Evolutionary conservation across 92 coral and sea anemone species (phyloP), one percentile per base, ranked within the genome.

Genomic region (Meandrina meandrites): DNA sequence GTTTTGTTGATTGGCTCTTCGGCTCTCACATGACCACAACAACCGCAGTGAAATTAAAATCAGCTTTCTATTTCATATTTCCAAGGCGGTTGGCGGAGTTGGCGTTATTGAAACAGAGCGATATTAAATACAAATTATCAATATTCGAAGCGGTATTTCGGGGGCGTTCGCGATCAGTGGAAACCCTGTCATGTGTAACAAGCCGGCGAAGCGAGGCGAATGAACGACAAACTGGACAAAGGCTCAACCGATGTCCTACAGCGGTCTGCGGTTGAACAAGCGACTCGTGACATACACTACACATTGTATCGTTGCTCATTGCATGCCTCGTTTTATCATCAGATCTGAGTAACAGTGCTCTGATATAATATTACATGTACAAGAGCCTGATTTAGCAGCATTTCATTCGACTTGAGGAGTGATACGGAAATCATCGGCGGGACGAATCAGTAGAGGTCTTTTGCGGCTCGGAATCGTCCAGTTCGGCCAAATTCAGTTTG

Each of bases 401-500:
- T 77, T 77, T 77, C 42, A 48, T n/a, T 78, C 76, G 66, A 62
- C 62, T 37, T 42, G 66, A 31, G 36, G 81, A 28, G 27, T 37
- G 71, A 50, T 47, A 77, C 50, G 19, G 16, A 85, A 58, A 36
- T 85, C 82, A 17, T 48, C 88, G 32, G 68, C 13, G 37, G 35
- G 47, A 58, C 71, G 45, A 53, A 62, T 36, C 64, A 32, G 32
- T 76, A 51, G 70, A 19, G 50, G 30, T 10, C 79, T 72, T 71
- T 50, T 22, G 60, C 73, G 47, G 40, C 22, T 5, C 66, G 86
- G 93, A 90, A 79, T 84, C 86, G 92, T 84, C 76, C 90, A 85
- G 82, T 87, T 90, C 88, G 82, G 86, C 92, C 88, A 83, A 70
- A 88, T 88, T 87, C 86, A 79, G 95, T 95, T 95, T 95, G 98